Conservation (phyloP, 2,888 invertebrate species). For the Anoplius nigerrimus region DNA sequence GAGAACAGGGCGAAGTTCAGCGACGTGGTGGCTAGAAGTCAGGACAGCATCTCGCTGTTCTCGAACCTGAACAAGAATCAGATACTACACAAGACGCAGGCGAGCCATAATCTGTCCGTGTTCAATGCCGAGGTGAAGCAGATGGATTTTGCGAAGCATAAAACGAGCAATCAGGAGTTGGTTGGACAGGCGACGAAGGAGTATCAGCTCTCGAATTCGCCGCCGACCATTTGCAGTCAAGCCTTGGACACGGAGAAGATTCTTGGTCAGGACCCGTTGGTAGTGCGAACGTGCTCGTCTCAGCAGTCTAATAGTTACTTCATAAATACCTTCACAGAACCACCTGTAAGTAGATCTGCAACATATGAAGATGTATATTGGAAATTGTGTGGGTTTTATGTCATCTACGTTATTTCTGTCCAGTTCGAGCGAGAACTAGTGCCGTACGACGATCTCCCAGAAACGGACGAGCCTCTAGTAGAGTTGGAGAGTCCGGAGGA, state of each 20-base stretch:
- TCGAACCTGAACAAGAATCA: constrained; percentile 39
- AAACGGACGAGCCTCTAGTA: constrained; percentile 69
- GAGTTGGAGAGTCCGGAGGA: constrained; percentile 69
- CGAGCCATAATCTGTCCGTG: constrained; percentile 38
- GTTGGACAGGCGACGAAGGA: constrained; percentile 38
- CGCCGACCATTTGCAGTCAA: constrained; percentile 30
- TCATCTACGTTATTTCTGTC: constrained; percentile 13
- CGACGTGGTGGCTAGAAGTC: constrained; percentile 79
- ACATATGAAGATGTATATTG: constrained; percentile 1
- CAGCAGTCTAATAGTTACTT: constrained; percentile 67
- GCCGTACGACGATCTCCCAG: constrained; percentile 72
- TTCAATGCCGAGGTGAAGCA: constrained; percentile 47
- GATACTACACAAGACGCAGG: constrained; percentile 40
- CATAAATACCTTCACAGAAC: constrained; percentile 65
- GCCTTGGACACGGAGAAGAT: constrained; percentile 48
- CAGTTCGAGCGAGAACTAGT: constrained; percentile 70
- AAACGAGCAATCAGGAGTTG: constrained; percentile 22
- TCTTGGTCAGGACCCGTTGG: constrained; percentile 39
- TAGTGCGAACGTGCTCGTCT: constrained; percentile 47
- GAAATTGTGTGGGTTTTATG: not conserved
- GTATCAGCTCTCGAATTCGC: constrained; percentile 35
- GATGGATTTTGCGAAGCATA: constrained; percentile 39
- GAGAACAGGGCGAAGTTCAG: constrained; percentile 79
- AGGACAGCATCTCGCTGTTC: constrained; percentile 61
- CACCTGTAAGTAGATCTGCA: constrained; percentile 51